These are phyloP conservation scores for Macrobrachium rosenbergii DNA, from an alignment of 1,140 invertebrate species.

Conservation along the genomic window DNA sequence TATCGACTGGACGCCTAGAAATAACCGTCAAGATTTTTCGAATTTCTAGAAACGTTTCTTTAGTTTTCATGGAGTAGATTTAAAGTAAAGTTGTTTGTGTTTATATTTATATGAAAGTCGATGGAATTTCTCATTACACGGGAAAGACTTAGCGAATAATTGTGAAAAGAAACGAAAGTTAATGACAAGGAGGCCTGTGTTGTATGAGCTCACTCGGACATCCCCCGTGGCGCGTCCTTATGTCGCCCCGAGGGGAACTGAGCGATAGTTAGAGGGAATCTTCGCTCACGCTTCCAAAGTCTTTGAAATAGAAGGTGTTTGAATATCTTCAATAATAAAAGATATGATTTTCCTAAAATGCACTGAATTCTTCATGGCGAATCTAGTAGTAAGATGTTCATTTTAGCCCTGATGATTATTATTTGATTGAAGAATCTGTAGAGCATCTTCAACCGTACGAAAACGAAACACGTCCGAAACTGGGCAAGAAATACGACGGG, in stretches of 20 bases:
- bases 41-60: not conserved
- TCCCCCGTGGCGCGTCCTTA: constrained; percentile 40
- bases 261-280: not conserved
- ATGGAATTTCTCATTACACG: too few relatives aligned
- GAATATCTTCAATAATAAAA: too few relatives aligned
- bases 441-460: too few relatives aligned
- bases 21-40: not conserved
- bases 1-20: not conserved
- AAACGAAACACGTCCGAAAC: too few relatives aligned
- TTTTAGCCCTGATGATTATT: too few relatives aligned
- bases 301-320: not conserved
- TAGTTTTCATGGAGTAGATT: too few relatives aligned
- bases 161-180: not conserved
- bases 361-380: too few relatives aligned
- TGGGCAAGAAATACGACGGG: not conserved
- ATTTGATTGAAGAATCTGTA: too few relatives aligned
- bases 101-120: too few relatives aligned
- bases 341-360: too few relatives aligned
- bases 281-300: not conserved
- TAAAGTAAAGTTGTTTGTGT: too few relatives aligned
- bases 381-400: too few relatives aligned
- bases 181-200: not conserved
- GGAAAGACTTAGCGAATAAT: not conserved
- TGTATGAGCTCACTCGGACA: constrained; percentile 34
- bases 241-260: constrained; percentile 12